These are phyloP conservation scores for Pseudomyrmex dendroicus DNA, from an alignment of 1,140 invertebrate genomes.

Conservation along the genomic window DNA sequence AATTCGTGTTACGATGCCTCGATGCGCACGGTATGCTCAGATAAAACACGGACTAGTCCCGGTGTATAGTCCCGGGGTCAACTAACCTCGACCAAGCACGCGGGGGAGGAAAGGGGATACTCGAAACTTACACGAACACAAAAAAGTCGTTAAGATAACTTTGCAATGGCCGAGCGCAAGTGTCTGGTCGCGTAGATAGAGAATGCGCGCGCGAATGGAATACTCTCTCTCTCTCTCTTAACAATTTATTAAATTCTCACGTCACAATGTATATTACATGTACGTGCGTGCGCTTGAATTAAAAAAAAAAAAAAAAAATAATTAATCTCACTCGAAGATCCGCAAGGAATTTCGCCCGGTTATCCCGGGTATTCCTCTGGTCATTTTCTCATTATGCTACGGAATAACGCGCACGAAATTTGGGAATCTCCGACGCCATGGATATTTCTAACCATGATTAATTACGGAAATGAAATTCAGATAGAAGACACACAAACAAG, in stretches of 20 bases:
- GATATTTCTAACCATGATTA: constrained; percentile 62
- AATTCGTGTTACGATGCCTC: constrained; percentile 60
- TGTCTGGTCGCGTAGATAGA: background rate
- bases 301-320: constrained; percentile 48
- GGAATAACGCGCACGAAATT: constrained; percentile 49
- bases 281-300: constrained; percentile 24
- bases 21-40: constrained; percentile 62
- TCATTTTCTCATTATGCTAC: constrained; percentile 56
- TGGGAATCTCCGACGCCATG: constrained; percentile 39
- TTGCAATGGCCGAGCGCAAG: background rate
- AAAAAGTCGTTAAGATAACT: constrained; percentile 53
- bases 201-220: background rate
- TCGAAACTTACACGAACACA: constrained; percentile 34
- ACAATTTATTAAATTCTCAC: constrained; percentile 36
- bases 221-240: background rate
- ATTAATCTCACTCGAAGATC: constrained; percentile 55
- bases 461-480: constrained; percentile 62
- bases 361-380: constrained; percentile 33
- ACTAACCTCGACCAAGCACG: constrained; percentile 38
- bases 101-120: constrained; percentile 24
- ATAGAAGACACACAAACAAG: constrained; percentile 3
- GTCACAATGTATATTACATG: background rate
- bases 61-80: constrained; percentile 6
- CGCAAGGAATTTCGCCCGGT: constrained; percentile 38
- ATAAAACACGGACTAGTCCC: constrained; percentile 43